Evolutionary conservation across 2,888 invertebrate species (phyloP).

Genomic region (Pilophorus perplexus): DNA sequence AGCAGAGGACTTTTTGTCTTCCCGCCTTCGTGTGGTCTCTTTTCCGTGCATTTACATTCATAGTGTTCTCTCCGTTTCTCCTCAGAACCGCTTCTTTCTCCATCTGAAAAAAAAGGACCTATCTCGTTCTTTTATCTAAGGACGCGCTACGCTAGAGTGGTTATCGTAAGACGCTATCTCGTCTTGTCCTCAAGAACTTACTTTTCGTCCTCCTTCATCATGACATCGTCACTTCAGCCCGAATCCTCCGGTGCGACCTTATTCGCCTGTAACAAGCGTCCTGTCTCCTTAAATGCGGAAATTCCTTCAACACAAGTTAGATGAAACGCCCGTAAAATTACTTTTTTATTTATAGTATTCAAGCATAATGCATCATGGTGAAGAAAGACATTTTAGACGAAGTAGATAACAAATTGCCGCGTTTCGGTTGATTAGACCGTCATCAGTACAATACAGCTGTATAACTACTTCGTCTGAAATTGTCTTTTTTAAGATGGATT

Average conservation of each 20-base stretch:
- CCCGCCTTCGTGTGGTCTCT: constrained; percentile 2
- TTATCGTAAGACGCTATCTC: constrained; percentile 27
- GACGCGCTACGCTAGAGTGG: constrained; percentile 9
- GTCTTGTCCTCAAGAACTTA: constrained; percentile 4
- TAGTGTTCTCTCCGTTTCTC: constrained; percentile 4
- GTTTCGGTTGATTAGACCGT: too few species aligned
- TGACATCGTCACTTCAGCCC: not conserved
- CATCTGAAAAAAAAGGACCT: constrained; percentile 13
- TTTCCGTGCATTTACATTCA: constrained; percentile 29
- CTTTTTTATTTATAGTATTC: too few species aligned
- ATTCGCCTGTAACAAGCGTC: not conserved
- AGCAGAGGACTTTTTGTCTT: constrained; percentile 3
- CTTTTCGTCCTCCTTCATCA: not conserved
- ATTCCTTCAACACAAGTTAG: too few species aligned
- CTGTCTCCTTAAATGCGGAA: too few species aligned
- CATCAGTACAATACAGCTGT: too few species aligned
- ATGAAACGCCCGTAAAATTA: too few species aligned
- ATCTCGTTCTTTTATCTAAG: constrained; percentile 24
- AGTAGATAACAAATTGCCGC: too few species aligned
- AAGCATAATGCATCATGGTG: too few species aligned
- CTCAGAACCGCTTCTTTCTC: not conserved
- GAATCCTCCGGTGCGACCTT: not conserved
- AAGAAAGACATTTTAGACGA: too few species aligned
- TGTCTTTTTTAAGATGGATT: too few species aligned
- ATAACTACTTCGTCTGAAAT: too few species aligned